Evolutionary conservation across 2,888 invertebrate species (phyloP), one percentile per base, ranked within the genome.

Genomic region (Copidosoma aretas): DNA sequence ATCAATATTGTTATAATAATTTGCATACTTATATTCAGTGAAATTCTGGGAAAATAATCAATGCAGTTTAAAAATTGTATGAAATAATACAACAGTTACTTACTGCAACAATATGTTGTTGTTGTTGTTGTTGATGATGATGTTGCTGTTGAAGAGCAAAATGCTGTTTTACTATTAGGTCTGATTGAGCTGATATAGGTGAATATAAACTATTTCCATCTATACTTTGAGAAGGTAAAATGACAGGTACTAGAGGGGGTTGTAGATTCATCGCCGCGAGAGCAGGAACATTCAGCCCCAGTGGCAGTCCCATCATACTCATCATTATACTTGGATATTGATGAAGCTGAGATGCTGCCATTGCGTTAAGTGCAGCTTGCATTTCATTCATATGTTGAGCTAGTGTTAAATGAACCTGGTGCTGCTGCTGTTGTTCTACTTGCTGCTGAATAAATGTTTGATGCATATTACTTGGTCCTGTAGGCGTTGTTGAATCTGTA

Each of bases 201-300:
- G 84, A 80, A 79, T 82, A 81, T 65, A 76, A 78, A 71, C 77
- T 69, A 15, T 77, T 62, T 17, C 81, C 78, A 79, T 93, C 93
- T 81, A 91, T 91, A 8, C 91, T 91, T 39, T 93, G 92, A 19
- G 93, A 92, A 46, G 93, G 93, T 87, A 94, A 89, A 93, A 94
- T 93, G 85, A 94, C 88, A 22, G 94, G 94, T 79, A 94, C 93
- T 76, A 95, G 84, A 1, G 97, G 96, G 25, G 97, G 96, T 80
- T 96, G 96, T 64, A 97, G 87, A 84, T 96, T 97, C 95, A 97
- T 97, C 49, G 96, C 94, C 22, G 95, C 95, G 71, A 95, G 85
- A 10, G 93, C 92, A 54, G 91, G 90, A 79, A 92, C 88, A 81
- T 93, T 93, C 72, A 94, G 85, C 19, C 93, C 93, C 71, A 93